A percentile compares a stretch with the other conserved stretches of the same genome.
These are phyloP conservation scores for Machaerirhynchus nigripectus DNA, from an alignment of 2,113 vertebrate genomes.

Conservation along the genomic window DNA sequence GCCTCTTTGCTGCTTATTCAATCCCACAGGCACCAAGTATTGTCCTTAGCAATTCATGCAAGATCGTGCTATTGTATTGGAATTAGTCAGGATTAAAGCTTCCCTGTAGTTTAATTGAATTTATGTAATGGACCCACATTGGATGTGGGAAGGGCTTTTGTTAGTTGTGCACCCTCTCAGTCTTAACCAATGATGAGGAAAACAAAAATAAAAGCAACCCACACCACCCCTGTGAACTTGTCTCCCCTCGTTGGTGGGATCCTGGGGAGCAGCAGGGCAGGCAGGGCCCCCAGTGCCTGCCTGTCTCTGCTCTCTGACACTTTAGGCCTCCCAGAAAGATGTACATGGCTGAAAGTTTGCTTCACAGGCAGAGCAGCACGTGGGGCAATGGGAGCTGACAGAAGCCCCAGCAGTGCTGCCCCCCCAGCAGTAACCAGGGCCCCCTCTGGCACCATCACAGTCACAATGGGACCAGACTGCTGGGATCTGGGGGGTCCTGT, in stretches of 20 bases:
- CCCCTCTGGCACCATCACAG: fast-evolving
- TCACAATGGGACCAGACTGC: background rate
- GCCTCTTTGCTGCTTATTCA: background rate
- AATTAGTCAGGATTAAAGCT: constrained; percentile 14
- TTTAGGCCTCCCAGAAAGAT: background rate
- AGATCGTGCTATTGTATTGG: constrained; percentile 13
- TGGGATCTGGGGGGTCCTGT: fast-evolving
- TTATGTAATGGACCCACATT: constrained; percentile 17
- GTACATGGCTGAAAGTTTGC: background rate
- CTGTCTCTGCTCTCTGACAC: background rate
- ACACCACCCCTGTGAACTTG: background rate
- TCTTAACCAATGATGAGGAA: background rate
- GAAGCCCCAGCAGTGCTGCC: background rate
- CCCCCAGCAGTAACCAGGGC: background rate
- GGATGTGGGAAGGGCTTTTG: background rate
- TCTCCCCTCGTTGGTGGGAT: background rate
- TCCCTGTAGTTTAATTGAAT: background rate
- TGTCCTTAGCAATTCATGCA: constrained; percentile 23
- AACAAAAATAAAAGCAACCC: background rate
- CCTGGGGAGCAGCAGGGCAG: background rate
- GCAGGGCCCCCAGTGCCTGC: background rate
- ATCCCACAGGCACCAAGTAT: background rate
- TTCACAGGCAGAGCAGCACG: background rate
- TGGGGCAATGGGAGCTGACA: background rate
- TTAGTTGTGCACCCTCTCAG: background rate